Conservation (phyloP, 2,888 invertebrate genomes). For the Bembecia ichneumoniformis region DNA sequence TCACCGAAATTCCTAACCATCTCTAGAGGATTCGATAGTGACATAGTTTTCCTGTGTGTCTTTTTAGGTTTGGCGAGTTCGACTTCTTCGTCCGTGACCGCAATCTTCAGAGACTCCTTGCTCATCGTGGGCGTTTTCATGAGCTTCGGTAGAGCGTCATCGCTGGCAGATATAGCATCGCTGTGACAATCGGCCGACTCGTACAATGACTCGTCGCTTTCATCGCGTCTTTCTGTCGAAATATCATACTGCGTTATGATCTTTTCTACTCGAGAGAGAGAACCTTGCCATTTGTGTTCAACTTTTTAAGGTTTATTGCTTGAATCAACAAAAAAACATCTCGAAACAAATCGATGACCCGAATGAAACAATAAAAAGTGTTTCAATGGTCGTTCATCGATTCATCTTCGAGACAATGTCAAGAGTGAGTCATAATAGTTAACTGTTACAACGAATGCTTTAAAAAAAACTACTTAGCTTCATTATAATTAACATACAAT, state of each 20-base stretch:
- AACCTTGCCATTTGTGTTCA: neutral
- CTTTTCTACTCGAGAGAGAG: too few species aligned
- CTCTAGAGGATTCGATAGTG: slow-evolving; percentile 62
- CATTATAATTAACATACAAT: slow-evolving; percentile 31
- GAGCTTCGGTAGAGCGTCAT: slow-evolving; percentile 51
- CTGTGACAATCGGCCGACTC: slow-evolving; percentile 65
- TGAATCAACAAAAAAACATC: neutral
- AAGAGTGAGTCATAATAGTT: slow-evolving; percentile 18
- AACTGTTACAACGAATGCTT: slow-evolving; percentile 8
- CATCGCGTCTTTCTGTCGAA: slow-evolving; percentile 58
- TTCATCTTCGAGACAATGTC: slow-evolving; percentile 9
- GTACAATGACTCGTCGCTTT: slow-evolving; percentile 64
- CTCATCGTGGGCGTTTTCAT: slow-evolving; percentile 57
- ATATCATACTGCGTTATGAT: slow-evolving; percentile 1
- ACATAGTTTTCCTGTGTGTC: slow-evolving; percentile 64
- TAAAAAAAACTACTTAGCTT: slow-evolving; percentile 12
- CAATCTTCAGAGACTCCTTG: slow-evolving; percentile 61
- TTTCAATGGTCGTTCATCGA: slow-evolving; percentile 21
- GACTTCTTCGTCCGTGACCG: slow-evolving; percentile 61
- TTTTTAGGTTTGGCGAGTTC: slow-evolving; percentile 43
- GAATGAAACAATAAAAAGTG: slow-evolving; percentile 19
- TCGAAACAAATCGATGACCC: slow-evolving; percentile 25
- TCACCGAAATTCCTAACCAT: slow-evolving; percentile 61
- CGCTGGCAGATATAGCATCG: slow-evolving; percentile 59
- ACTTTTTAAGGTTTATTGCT: neutral